Evolutionary conservation across 1,140 invertebrate genomes (phyloP), one percentile per base, ranked within the genome.

Genomic region (Drosophila pruinosa): DNA sequence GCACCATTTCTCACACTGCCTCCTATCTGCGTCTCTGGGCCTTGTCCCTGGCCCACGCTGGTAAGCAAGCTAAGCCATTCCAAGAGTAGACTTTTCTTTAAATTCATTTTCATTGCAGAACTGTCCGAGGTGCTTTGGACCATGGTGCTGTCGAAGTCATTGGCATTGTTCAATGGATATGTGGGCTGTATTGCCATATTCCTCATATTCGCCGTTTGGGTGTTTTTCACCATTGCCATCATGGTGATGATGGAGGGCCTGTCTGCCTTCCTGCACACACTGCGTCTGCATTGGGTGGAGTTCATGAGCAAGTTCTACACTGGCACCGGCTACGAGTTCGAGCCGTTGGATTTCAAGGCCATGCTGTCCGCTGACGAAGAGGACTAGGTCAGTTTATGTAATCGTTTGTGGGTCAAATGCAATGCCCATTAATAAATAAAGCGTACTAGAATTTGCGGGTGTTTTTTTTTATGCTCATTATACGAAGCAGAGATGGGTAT

Each of bases 221-320:
- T 96, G 10, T 83, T 92, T 93, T 99, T 58, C 94, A 99, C 98
- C 3, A 92, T 99, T 0, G 95, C 95, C 77, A 98, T 99, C 89
- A 94, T 99, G 3, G 95, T 99, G 54, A 93, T 99, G 39, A 99
- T 99, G 98, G 98, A 99, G 94, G 98, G 98, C 2, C 92, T 99
- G 0, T 99, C 98, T 22, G 98, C 98, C 54, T 99, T 99, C 93
- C 93, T 99, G 58, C 98, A 99, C 91, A 98, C 98, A 1, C 94
- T 99, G 52, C 96, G 98, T 93, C 93, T 99, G 53, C 99, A 99
- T 92, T 99, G 98, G 98, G 97, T 99, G 39, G 98, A 99, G 91
- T 99, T 99, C 89, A 97, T 98, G 95, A 99, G 97, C 92, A 99
- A 99, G 92, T 99, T 99, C 92, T 99, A 99, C 91, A 90, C 93